Conservation (phyloP, 2,888 invertebrate genomes). For the Hipparchia sbordonii region DNA sequence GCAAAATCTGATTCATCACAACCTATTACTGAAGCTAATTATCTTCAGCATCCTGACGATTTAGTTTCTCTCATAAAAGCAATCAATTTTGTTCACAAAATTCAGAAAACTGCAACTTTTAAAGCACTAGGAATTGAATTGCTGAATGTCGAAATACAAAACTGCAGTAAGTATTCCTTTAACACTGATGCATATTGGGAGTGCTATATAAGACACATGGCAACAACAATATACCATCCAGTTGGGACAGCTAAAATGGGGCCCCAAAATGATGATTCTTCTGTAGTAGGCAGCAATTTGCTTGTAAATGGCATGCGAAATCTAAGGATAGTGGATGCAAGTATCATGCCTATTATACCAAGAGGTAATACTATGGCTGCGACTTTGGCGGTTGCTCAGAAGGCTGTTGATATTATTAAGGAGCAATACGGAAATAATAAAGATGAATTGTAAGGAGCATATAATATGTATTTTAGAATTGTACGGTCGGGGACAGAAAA, state of each 20-base stretch:
- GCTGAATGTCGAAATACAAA: constrained; percentile 53
- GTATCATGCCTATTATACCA: constrained; percentile 78
- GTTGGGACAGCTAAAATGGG: constrained; percentile 89
- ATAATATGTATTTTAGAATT: no score
- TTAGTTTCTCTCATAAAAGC: constrained; percentile 66
- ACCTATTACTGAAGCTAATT: constrained; percentile 81
- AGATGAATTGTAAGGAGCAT: constrained; percentile 50
- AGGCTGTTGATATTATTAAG: constrained; percentile 71
- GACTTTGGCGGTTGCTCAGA: constrained; percentile 77
- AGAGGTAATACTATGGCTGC: constrained; percentile 84
- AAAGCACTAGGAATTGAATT: constrained; percentile 57
- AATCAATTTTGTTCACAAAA: constrained; percentile 58
- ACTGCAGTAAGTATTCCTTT: constrained; percentile 56
- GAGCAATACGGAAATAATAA: constrained; percentile 48
- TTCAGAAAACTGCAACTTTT: constrained; percentile 67
- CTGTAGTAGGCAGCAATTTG: constrained; percentile 79
- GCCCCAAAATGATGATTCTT: constrained; percentile 56
- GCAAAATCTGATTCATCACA: constrained; percentile 67
- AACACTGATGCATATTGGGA: constrained; percentile 77
- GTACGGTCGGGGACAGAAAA: no score
- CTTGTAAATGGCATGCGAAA: constrained; percentile 79
- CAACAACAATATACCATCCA: constrained; percentile 85
- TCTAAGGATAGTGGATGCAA: constrained; percentile 78
- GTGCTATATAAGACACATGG: constrained; percentile 81
- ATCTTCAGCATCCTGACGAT: constrained; percentile 82